Percentiles rank a stretch among this genome's conserved stretches.
phyloP scores from a whole-genome alignment of 2,797 vertebrate species.

The Rhabdophis nuchalis region DNA sequence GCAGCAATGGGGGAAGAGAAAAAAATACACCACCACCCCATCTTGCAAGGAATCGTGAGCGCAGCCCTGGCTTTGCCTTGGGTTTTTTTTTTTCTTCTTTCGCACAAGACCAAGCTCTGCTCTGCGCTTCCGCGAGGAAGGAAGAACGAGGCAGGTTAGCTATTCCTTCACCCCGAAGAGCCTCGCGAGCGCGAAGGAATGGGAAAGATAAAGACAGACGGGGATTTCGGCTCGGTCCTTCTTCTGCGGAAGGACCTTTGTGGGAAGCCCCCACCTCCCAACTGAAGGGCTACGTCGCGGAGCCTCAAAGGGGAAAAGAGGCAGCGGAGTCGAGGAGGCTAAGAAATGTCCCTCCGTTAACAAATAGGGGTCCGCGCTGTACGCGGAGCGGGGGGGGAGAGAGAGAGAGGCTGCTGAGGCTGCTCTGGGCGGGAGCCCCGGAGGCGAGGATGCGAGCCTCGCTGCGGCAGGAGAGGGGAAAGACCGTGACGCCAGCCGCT shows the following conservation, averaged over 20 bases:
- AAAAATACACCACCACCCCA: too few species aligned
- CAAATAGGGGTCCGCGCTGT: background rate
- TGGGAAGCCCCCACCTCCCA: background rate
- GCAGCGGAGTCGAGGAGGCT: background rate
- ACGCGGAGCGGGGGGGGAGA: background rate
- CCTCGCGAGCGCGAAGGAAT: fast-evolving
- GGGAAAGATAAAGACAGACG: background rate
- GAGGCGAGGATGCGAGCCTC: background rate
- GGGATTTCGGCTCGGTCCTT: background rate
- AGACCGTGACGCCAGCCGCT: background rate
- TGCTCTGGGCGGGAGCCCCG: background rate
- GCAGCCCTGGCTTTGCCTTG: background rate
- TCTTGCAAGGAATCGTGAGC: background rate
- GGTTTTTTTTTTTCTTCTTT: too few species aligned
- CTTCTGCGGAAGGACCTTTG: background rate
- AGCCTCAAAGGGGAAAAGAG: background rate
- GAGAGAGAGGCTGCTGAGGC: background rate
- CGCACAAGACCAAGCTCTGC: background rate
- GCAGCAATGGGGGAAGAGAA: background rate
- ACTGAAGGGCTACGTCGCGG: background rate
- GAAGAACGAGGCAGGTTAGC: background rate
- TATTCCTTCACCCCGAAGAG: background rate
- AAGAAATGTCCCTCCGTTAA: background rate
- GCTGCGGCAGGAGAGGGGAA: background rate
- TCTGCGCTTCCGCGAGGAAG: background rate